phyloP scores from a whole-genome alignment of 2,797 vertebrate species.

The Halcyon badia region DNA sequence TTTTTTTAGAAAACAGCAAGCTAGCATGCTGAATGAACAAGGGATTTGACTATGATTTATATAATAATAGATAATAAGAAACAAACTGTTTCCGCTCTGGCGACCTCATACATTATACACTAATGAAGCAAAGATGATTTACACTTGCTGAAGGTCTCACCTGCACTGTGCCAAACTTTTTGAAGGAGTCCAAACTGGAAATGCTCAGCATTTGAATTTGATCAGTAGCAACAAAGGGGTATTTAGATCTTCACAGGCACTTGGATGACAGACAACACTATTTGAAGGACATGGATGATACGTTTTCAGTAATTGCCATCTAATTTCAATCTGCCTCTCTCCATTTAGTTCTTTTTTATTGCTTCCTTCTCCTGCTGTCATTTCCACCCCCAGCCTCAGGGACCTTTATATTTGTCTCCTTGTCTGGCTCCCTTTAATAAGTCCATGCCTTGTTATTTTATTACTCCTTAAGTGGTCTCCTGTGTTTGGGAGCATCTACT shows the following conservation, averaged over 20 bases:
- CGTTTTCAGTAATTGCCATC: constrained; percentile 44
- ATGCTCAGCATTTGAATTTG: neutral
- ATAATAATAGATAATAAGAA: neutral
- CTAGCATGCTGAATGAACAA: neutral
- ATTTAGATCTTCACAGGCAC: constrained; percentile 37
- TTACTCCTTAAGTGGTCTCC: neutral
- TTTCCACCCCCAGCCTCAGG: neutral
- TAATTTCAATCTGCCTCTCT: constrained; percentile 47
- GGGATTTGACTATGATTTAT: neutral
- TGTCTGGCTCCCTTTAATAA: neutral
- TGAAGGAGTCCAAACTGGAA: neutral
- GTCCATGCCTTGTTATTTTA: constrained; percentile 49
- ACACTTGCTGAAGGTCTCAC: neutral
- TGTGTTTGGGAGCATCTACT: neutral
- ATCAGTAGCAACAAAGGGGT: neutral
- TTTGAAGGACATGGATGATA: constrained; percentile 40
- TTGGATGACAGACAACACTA: neutral
- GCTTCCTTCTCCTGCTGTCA: constrained; percentile 1
- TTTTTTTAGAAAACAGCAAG: neutral
- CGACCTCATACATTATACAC: neutral
- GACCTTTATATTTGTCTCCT: neutral
- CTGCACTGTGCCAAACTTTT: neutral
- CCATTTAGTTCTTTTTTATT: constrained; percentile 32
- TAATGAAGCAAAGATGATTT: neutral
- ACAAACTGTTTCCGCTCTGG: neutral